Evolutionary conservation across 2,113 vertebrate species (phyloP).

Genomic region (Xiphorhynchus elegans): DNA sequence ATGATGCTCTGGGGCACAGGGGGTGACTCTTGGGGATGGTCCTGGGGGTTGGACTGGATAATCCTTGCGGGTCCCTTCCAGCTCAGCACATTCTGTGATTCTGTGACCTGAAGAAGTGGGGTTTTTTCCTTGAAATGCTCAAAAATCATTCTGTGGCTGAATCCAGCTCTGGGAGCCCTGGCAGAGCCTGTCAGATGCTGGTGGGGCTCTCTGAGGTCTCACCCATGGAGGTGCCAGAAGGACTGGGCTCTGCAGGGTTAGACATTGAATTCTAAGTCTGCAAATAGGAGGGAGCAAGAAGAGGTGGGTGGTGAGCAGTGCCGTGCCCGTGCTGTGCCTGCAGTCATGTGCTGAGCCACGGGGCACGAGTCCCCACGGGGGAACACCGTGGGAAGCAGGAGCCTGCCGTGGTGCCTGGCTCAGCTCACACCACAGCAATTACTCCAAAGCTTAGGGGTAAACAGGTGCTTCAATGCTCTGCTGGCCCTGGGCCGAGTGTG

Average conservation of each 20-base stretch:
- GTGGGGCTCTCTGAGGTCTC: background rate
- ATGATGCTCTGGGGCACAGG: background rate
- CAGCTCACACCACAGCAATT: background rate
- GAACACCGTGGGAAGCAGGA: background rate
- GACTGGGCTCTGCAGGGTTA: background rate
- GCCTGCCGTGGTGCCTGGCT: background rate
- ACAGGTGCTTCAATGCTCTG: background rate
- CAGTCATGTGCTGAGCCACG: accelerated
- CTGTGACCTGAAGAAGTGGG: background rate
- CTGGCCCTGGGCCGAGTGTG: accelerated
- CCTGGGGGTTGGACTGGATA: background rate
- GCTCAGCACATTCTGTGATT: background rate
- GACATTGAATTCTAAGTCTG: background rate
- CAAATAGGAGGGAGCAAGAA: background rate
- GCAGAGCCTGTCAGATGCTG: background rate
- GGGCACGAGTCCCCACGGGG: accelerated
- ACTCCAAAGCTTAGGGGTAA: background rate
- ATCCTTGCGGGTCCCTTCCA: background rate
- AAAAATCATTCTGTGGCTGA: background rate
- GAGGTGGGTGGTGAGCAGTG: background rate
- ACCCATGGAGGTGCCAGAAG: background rate
- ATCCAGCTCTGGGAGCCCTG: accelerated
- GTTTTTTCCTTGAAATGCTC: background rate
- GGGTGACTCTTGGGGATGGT: background rate
- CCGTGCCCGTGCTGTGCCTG: accelerated